These are phyloP conservation scores for Hippolais icterina DNA, from an alignment of 2,113 vertebrate species.

Conservation along the genomic window DNA sequence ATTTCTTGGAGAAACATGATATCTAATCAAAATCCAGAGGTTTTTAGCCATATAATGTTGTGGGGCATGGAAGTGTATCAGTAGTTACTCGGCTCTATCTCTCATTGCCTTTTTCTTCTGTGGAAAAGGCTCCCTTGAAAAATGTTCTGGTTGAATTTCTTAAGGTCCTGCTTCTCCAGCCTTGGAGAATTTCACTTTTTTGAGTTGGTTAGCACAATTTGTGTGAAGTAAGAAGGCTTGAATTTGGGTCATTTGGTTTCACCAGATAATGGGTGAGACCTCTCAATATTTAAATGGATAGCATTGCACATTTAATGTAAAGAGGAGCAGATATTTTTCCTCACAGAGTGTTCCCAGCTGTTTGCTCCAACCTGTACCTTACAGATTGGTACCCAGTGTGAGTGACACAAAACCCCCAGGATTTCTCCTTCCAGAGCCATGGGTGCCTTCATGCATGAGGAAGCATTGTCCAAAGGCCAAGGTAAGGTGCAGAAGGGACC, in stretches of 20 bases:
- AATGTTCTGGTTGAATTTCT: not conserved
- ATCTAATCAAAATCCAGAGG: not conserved
- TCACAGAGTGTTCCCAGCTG: not conserved
- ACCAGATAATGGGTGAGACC: not conserved
- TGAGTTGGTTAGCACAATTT: not conserved
- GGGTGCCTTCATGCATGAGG: fast-evolving
- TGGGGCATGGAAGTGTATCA: not conserved
- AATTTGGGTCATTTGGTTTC: not conserved
- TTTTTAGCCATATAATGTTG: not conserved
- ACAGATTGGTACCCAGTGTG: not conserved
- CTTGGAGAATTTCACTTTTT: not conserved
- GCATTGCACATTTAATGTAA: not conserved
- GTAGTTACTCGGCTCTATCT: not conserved
- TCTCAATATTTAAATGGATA: not conserved
- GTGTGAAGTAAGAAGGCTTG: not conserved
- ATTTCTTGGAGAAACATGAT: not conserved
- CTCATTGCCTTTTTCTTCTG: not conserved
- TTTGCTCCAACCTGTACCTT: not conserved
- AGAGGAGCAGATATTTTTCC: not conserved
- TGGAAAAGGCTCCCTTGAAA: not conserved
- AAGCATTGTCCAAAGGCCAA: not conserved
- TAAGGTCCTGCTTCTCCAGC: not conserved
- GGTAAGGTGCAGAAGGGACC: not conserved
- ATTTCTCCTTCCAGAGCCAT: not conserved
- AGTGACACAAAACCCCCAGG: not conserved